A percentile compares a stretch with the other conserved stretches of the same genome.
These are phyloP conservation scores for Drosophila rellima DNA, from an alignment of 2,888 invertebrate genomes.

Conservation along the genomic window DNA sequence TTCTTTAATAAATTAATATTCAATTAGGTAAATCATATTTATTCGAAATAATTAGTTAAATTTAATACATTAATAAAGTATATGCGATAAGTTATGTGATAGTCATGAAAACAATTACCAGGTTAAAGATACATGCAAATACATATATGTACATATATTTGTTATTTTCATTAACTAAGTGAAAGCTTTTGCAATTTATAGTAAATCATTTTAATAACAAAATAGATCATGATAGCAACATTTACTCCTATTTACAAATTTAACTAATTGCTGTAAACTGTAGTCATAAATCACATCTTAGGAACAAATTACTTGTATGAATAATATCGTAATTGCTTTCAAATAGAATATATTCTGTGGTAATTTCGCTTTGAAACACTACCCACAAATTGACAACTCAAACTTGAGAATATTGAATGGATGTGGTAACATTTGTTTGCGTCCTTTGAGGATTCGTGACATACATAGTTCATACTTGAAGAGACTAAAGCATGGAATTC, in stretches of 20 bases:
- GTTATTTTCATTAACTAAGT: slow-evolving; percentile 9
- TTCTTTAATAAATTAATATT: slow-evolving; percentile 14
- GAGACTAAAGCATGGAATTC: neutral
- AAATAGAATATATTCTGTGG: neutral
- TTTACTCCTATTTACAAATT: neutral
- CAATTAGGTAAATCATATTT: slow-evolving; percentile 15
- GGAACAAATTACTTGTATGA: slow-evolving; percentile 6
- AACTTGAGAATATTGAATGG: neutral
- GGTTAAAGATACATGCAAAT: neutral
- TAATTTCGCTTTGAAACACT: neutral
- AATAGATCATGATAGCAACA: neutral
- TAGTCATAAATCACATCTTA: neutral
- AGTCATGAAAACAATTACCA: neutral
- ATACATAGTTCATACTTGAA: neutral
- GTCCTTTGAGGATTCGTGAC: slow-evolving; percentile 6
- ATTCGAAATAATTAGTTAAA: slow-evolving; percentile 32
- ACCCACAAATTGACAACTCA: neutral
- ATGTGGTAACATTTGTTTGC: neutral
- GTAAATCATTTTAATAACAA: slow-evolving; percentile 4
- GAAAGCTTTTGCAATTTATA: slow-evolving; percentile 1
- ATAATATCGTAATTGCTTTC: slow-evolving; percentile 16
- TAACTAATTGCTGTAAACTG: neutral
- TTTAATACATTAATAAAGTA: slow-evolving; percentile 25
- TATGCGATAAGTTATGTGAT: neutral
- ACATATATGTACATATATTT: slow-evolving; percentile 17